Base-by-base conservation (phyloP, 2,797 vertebrate species). In the Peromyscus aztecus region DNA sequence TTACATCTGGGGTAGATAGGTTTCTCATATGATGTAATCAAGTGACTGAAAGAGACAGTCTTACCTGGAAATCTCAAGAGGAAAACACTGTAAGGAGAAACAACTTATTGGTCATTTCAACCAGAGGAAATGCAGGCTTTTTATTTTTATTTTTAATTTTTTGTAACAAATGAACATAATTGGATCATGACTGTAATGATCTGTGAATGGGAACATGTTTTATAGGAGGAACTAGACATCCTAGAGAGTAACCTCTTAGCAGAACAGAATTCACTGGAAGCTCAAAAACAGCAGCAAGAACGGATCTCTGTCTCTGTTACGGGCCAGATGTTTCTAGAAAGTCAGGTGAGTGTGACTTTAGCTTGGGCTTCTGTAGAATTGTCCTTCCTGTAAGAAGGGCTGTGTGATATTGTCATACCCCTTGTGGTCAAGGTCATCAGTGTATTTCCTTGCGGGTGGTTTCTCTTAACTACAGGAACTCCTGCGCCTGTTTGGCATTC, bases 251-350 rank as follows among this genome's bases (percentile, higher is more conserved):
- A 98, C 52, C 99, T 99, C 71, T 98, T 99, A 98, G 97, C 96
- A 65, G 99, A 99, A 94, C 99, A 99, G 98, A 98, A 97, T 98
- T 98, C 85, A 0, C 98, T 99, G 98, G 99, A 97, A 67, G 98
- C 99, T 94, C 99, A 99, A 96, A 99, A 99, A 27, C 99, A 99
- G 98, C 99, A 99, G 96, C 99, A 99, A 96, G 99, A 99, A 95
- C 99, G 99, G 78, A 98, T 99, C 65, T 99, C 99, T 4, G 98
- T 99, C 97, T 99, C 99, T 0, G 99, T 99, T 94, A 99, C 99
- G 0, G 99, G 99, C 46, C 99, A 99, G 98, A 99, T 99, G 99
- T 99, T 98, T 96, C 98, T 99, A 95, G 99, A 99, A 98, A 99
- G 99, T 97, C 99, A 99, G 99, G 99, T 99, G 96, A 96, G 94